Conservation (phyloP, 2,113 vertebrate genomes). For the Andinoacara biseriatus region DNA sequence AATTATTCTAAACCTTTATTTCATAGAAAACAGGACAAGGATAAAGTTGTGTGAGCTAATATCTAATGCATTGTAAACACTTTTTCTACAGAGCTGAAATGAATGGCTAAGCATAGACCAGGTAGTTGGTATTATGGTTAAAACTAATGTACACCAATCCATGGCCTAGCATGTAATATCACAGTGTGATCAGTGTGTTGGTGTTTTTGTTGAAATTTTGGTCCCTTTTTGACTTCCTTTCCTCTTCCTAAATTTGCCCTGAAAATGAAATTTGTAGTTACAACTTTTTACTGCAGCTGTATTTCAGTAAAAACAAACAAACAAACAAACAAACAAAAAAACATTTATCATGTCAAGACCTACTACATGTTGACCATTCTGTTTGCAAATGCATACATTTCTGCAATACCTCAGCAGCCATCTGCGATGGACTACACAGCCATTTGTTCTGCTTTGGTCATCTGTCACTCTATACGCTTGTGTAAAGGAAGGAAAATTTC, state of each 20-base stretch:
- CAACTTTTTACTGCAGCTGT: background rate
- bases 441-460: constrained; percentile 18
- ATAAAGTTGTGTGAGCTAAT: background rate
- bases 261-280: background rate
- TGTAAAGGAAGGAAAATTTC: constrained; percentile 30
- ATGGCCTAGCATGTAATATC: background rate
- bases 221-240: background rate
- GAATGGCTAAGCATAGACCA: background rate
- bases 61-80: background rate
- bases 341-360: background rate
- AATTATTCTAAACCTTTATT: constrained; percentile 4
- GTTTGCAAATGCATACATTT: background rate
- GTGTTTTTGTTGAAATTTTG: background rate
- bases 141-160: background rate
- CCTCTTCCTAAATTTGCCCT: background rate
- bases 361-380: background rate
- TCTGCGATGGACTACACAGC: background rate
- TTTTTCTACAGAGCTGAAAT: background rate
- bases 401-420: background rate
- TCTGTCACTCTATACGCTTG: constrained; percentile 23
- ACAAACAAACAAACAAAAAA: no score
- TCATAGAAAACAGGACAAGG: background rate
- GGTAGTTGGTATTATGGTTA: background rate
- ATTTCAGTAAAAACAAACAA: background rate
- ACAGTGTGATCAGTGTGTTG: background rate